These are phyloP conservation scores for Drosophila kurseongensis DNA, from an alignment of 1,140 invertebrate species.

Conservation along the genomic window DNA sequence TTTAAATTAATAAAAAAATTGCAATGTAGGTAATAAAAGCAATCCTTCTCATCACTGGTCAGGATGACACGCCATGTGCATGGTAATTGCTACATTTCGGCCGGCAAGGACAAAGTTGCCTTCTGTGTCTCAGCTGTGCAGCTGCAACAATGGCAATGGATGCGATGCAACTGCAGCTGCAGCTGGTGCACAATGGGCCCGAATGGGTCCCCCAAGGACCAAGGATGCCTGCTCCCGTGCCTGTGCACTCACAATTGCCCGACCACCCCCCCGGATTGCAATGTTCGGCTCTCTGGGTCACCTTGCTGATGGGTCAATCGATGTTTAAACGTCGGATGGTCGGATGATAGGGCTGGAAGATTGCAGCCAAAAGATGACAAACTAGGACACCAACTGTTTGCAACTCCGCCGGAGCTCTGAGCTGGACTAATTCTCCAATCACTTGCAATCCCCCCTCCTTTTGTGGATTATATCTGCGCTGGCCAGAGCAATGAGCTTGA, in stretches of 20 bases:
- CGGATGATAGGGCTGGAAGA: conserved; percentile 29
- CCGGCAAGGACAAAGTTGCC: conserved; percentile 41
- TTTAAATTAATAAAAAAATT: too few species aligned
- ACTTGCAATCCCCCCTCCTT: neutral
- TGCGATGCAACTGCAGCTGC: conserved; percentile 33
- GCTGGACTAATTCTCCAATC: neutral
- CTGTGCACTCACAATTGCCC: conserved; percentile 43
- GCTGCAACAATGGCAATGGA: conserved; percentile 53
- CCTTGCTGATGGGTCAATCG: conserved; percentile 57
- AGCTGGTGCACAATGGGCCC: conserved; percentile 47
- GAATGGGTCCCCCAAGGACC: conserved; percentile 51
- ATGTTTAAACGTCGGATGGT: conserved; percentile 44
- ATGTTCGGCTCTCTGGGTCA: conserved; percentile 33
- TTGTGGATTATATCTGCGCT: conserved; percentile 40
- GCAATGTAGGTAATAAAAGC: too few species aligned
- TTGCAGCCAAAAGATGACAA: conserved; percentile 40
- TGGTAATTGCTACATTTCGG: conserved; percentile 79
- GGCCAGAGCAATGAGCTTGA: conserved; percentile 46
- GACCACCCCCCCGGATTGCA: conserved; percentile 2
- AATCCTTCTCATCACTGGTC: conserved; percentile 20
- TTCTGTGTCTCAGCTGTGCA: conserved; percentile 57
- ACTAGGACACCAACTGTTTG: conserved; percentile 26
- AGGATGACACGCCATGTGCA: conserved; percentile 55
- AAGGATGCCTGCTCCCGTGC: conserved; percentile 49
- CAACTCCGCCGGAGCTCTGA: conserved; percentile 5